Conservation (phyloP, 2,888 invertebrate genomes). For the Anorthoa munda region DNA sequence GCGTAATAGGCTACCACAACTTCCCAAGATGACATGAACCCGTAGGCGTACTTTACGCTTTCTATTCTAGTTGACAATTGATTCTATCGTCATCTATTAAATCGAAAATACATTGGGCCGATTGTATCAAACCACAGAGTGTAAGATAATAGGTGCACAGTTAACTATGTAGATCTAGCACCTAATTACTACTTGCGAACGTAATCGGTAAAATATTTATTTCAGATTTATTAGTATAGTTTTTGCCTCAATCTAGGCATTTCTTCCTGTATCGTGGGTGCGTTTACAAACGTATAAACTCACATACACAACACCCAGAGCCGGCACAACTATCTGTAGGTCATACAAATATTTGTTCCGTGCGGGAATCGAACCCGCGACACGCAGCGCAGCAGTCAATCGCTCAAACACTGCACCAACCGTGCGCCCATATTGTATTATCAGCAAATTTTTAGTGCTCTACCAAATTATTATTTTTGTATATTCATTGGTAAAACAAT, state of each 20-base stretch:
- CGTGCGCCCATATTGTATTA: no score
- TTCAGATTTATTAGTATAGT: constrained; percentile 5
- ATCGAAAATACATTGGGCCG: constrained; percentile 44
- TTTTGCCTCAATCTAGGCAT: no score
- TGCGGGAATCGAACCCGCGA: no score
- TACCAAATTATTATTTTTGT: no score
- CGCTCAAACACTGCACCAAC: no score
- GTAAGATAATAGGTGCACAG: neutral
- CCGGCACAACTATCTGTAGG: no score
- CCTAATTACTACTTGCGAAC: constrained; percentile 16
- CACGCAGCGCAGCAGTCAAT: no score
- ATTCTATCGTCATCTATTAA: constrained; percentile 49
- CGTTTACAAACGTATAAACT: no score
- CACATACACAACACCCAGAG: no score
- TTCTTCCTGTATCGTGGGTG: no score
- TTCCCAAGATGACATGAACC: constrained; percentile 19
- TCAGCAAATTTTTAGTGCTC: neutral
- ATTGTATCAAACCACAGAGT: constrained; percentile 30
- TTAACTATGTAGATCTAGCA: constrained; percentile 17
- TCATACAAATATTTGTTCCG: no score
- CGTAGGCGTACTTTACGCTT: constrained; percentile 45
- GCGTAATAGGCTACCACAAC: constrained; percentile 12
- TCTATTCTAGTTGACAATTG: constrained; percentile 49
- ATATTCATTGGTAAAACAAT: no score
- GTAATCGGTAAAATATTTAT: constrained; percentile 17